Conservation (phyloP, 2,888 invertebrate species). For the Callyntrura guangdongensis region DNA sequence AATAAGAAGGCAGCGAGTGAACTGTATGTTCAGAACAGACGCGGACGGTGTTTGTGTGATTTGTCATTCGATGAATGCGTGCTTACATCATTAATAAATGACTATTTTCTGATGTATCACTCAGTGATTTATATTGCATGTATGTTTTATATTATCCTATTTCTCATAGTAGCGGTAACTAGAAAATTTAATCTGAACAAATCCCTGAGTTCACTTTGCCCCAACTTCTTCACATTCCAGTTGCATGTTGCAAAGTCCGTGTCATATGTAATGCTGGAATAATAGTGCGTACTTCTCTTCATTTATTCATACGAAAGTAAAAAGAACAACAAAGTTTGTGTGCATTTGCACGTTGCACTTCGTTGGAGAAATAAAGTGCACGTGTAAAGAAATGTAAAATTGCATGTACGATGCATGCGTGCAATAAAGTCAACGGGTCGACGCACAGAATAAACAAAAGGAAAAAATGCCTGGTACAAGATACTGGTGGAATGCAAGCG, state of each 20-base stretch:
- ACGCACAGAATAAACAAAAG: constrained; percentile 11
- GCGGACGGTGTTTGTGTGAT: too few species aligned
- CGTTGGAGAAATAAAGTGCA: neutral
- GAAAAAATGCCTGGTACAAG: constrained; percentile 32
- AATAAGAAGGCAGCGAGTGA: too few species aligned
- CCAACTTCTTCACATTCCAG: neutral
- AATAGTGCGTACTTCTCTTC: too few species aligned
- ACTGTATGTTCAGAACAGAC: too few species aligned
- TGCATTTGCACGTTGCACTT: neutral
- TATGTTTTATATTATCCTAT: too few species aligned
- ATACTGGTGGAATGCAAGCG: too few species aligned
- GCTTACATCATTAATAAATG: too few species aligned
- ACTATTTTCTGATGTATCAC: too few species aligned
- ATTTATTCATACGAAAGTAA: neutral
- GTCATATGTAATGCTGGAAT: neutral
- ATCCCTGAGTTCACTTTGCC: neutral
- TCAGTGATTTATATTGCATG: too few species aligned
- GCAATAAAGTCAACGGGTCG: constrained; percentile 36
- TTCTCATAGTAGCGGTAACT: too few species aligned
- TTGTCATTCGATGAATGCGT: too few species aligned
- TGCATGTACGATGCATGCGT: constrained; percentile 46
- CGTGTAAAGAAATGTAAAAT: constrained; percentile 25
- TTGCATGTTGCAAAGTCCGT: neutral
- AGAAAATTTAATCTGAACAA: too few species aligned
- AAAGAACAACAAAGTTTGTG: neutral